Conservation (phyloP, 2,797 vertebrate species). For the Acanthurus lineatus region DNA sequence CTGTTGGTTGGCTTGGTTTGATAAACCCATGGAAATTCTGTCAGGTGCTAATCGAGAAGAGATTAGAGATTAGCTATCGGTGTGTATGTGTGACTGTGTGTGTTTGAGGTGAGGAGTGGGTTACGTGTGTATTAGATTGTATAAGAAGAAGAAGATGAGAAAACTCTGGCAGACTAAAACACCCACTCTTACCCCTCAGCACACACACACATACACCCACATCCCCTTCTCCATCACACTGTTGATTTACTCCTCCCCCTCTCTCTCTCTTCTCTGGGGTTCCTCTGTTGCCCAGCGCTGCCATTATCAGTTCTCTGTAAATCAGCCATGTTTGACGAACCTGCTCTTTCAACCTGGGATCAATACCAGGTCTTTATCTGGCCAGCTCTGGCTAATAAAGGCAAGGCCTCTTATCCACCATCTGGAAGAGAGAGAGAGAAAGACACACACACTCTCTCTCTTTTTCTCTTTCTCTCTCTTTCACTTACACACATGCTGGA, state of each 20-base stretch:
- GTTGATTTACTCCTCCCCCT: constrained; percentile 39
- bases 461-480: too few relatives aligned
- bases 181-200: background rate
- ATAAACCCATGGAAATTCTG: constrained; percentile 90
- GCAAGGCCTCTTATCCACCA: constrained; percentile 87
- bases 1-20: constrained; percentile 85
- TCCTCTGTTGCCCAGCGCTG: constrained; percentile 83
- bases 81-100: constrained; percentile 53
- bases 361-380: constrained; percentile 90
- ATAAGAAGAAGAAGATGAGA: constrained; percentile 61
- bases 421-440: constrained; percentile 79
- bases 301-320: constrained; percentile 88
- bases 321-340: constrained; percentile 89
- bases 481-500: constrained; percentile 27
- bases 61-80: constrained; percentile 85
- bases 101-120: constrained; percentile 44
- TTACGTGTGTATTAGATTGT: constrained; percentile 59
- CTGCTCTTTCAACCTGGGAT: constrained; percentile 90
- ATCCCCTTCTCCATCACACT: background rate
- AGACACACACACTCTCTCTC: constrained; percentile 24
- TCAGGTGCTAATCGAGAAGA: constrained; percentile 90
- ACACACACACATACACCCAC: constrained; percentile 23
- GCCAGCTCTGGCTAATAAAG: constrained; percentile 88
- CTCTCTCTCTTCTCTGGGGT: constrained; percentile 58
- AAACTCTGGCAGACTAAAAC: constrained; percentile 51